Conservation (phyloP, 2,888 invertebrate genomes). For the Chymomyza amoena region DNA sequence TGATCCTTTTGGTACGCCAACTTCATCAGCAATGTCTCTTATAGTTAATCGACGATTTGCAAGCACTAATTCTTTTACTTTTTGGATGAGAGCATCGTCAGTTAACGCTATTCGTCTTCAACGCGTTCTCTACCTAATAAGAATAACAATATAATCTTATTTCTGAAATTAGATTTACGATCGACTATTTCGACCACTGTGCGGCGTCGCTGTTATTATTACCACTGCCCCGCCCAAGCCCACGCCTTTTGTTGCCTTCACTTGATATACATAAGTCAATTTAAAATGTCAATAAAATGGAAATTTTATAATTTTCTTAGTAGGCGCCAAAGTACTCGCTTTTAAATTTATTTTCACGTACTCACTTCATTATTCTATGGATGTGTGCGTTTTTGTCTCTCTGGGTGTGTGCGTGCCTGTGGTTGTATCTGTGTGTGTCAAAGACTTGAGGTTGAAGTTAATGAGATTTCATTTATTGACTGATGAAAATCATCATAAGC, state of each 20-base stretch:
- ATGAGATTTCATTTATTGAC: constrained; percentile 68
- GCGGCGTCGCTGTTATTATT: background rate
- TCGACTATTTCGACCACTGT: too few species aligned
- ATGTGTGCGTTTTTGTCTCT: constrained; percentile 9
- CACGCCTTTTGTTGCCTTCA: background rate
- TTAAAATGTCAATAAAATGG: constrained; percentile 68
- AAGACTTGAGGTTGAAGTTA: constrained; percentile 44
- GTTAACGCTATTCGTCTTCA: too few species aligned
- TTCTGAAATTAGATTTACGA: too few species aligned
- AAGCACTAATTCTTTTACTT: too few species aligned
- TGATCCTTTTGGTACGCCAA: too few species aligned
- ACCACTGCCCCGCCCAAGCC: too few species aligned
- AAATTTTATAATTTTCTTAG: constrained; percentile 66
- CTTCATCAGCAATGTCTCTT: too few species aligned
- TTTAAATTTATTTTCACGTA: background rate
- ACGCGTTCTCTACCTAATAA: too few species aligned
- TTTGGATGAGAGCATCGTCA: too few species aligned
- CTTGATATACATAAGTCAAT: constrained; percentile 59
- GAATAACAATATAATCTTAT: too few species aligned
- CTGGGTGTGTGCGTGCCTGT: background rate
- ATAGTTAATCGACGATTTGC: too few species aligned
- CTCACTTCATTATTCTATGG: constrained; percentile 2
- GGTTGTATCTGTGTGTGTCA: background rate
- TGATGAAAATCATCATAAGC: constrained; percentile 46
- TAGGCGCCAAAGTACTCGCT: constrained; percentile 15